Base-by-base conservation (phyloP, 2,113 vertebrate genomes). In the Ciconia maguari region DNA sequence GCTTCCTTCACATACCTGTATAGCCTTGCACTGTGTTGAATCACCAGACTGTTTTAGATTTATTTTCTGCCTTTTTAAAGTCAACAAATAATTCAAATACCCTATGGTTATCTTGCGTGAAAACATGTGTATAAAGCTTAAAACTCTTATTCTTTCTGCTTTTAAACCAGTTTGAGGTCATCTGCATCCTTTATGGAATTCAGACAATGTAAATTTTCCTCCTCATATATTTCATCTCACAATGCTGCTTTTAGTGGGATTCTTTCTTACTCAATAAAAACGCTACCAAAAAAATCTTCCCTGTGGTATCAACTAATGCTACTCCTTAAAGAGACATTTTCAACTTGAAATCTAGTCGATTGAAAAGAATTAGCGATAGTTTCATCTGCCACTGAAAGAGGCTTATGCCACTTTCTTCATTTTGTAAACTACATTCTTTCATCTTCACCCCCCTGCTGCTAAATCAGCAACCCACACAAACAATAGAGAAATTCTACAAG, bases 391-490 rank as follows among this genome's bases (percentile, higher is more conserved):
- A 87, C 75, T 81, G 46, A n/a, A n/a, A n/a, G n/a, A 94, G 38
- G 75, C 18, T 79, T 60, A 83, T 57, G 68, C 79, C 71, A 42
- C 76, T 93, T 91, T 85, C 34, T 60, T 90, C 61, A 85, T 94
- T 94, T 91, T 87, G 66, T 44, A 95, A 83, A 94, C 84, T 80
- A 69, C 60, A 90, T 68, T 65, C 83, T 92, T 91, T 96, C 58
- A 87, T 93, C 75, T 87, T 74, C 49, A 42, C n/a, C 44, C 58
- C 13, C 41, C 34, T 11, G 1, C 54, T 89, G 83, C 70, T 94
- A 88, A 75, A 93, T 86, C 62, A 86, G 71, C 2, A 2, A 90
- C 62, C 52, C 71, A 68, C 57, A 86, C 30, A 75, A 96, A 95
- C 87, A 95, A 94, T 2, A 85, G 87, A 72, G 42, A 93, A 91